Evolutionary conservation across 2,888 invertebrate genomes (phyloP), one percentile per base, ranked within the genome.

Genomic region (Diarsia brunnea): DNA sequence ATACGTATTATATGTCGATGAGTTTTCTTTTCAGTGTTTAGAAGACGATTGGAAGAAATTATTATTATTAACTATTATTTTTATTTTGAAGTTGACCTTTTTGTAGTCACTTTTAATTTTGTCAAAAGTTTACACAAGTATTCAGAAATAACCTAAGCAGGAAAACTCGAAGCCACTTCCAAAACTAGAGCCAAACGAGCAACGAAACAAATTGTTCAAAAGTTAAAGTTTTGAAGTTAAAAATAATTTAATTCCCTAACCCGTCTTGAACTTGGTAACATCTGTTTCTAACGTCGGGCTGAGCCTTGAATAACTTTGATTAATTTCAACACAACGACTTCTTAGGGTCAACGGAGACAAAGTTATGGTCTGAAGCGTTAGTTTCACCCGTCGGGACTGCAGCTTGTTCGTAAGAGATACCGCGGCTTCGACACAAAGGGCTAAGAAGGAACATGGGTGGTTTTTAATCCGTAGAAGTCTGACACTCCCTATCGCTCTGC

Each of bases 321-420:
- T 87, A 87, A 87, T 87, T 84, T 69, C 14, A 61, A 84, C 71
- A 73, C 67, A 81, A 78, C 73, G 84, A 78, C 66, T 83, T 77
- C 49, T 47, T 38, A 78, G 45, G 78, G 60, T 65, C 38, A 38
- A 3, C 31, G 10, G 21, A 69, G 60, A 76, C 43, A n/a, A 43
- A 43, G 43, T 43, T 43, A 8, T n/a, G 43, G 8, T n/a, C 14
- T n/a, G 1, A 1, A n/a, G 12, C 38, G 7, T 43, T 61, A 14
- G n/a, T 61, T 61, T 38, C 38, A 5, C 4, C 38, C 38, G 38
- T 38, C 38, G 38, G 38, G 2, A 5, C 38, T 3, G 2, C 38
- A 5, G 4, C 4, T 38, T 38, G 38, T 38, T 38, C 38, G 38
- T 5, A 38, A 38, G 38, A 38, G 38, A 38, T 38, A 38, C 38